Percentiles rank a stretch among this genome's conserved stretches.
Conservation (phyloP, 1,140 invertebrate genomes). For the Nebria ingens region DNA sequence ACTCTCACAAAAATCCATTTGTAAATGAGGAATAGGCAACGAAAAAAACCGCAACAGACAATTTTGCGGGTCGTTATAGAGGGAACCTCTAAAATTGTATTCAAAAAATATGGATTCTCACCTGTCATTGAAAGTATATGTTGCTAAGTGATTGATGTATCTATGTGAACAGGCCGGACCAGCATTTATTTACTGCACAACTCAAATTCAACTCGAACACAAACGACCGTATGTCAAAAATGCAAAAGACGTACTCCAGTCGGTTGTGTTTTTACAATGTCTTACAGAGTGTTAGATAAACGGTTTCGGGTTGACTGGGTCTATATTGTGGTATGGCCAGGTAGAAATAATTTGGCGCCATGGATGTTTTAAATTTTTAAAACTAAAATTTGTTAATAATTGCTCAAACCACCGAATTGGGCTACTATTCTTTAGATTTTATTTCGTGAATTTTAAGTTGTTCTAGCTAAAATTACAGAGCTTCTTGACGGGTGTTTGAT, state of each 20-base stretch:
- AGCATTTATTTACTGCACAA: background rate
- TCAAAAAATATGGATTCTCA: constrained; percentile 10
- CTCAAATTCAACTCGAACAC: background rate
- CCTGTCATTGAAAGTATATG: constrained; percentile 11
- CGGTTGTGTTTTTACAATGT: background rate
- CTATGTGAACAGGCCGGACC: background rate
- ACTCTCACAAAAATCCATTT: background rate
- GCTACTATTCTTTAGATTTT: constrained; percentile 2
- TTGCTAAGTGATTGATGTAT: constrained; percentile 2
- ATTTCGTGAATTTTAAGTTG: background rate
- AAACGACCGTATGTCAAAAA: background rate
- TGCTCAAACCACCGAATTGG: constrained; percentile 3
- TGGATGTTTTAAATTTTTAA: background rate
- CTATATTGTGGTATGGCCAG: too few species aligned
- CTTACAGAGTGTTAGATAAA: background rate
- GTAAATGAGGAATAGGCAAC: too few species aligned
- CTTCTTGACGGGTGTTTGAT: background rate
- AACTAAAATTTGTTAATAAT: constrained; percentile 1
- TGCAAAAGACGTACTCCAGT: background rate
- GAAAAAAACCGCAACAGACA: constrained; percentile 3
- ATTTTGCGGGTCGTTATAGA: constrained; percentile 4
- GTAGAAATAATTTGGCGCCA: constrained; percentile 5
- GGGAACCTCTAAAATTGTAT: background rate
- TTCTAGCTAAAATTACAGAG: background rate
- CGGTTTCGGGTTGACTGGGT: background rate